Evolutionary conservation across 1,140 invertebrate species (phyloP).

Genomic region (Pseudomyrmex dendroicus): DNA sequence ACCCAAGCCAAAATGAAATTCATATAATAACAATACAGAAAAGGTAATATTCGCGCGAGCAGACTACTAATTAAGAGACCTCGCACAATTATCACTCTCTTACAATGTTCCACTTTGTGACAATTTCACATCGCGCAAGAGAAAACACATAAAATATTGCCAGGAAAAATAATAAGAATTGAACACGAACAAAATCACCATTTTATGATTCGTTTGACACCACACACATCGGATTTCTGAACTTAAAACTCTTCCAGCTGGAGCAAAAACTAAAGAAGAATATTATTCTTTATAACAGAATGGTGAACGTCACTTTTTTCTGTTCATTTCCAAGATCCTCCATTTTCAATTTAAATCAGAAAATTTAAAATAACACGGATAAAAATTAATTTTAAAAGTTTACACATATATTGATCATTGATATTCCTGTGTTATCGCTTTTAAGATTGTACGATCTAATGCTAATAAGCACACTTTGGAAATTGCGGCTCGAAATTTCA

Average conservation of each 20-base stretch:
- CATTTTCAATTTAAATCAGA: too few relatives aligned
- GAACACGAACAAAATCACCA: not conserved
- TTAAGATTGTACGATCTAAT: not conserved
- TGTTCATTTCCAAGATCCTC: too few relatives aligned
- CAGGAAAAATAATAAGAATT: not conserved
- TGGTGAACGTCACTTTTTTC: too few relatives aligned
- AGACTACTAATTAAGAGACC: not conserved
- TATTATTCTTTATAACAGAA: too few relatives aligned
- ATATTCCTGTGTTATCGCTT: not conserved
- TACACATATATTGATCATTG: too few relatives aligned
- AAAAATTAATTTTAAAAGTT: too few relatives aligned
- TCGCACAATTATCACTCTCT: not conserved
- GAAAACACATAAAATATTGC: not conserved
- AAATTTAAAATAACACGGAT: too few relatives aligned
- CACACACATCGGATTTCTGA: not conserved
- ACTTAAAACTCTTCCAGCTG: too few relatives aligned
- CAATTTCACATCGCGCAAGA: not conserved
- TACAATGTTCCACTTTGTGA: not conserved
- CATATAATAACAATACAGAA: not conserved
- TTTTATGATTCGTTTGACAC: not conserved
- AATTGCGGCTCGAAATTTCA: not conserved
- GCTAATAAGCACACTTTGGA: not conserved
- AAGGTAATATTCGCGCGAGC: not conserved
- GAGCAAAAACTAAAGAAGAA: too few relatives aligned
- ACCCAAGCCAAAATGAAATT: conserved; percentile 35